phyloP scores from a whole-genome alignment of 2,113 vertebrate genomes.

The Atlantisia rogersi region DNA sequence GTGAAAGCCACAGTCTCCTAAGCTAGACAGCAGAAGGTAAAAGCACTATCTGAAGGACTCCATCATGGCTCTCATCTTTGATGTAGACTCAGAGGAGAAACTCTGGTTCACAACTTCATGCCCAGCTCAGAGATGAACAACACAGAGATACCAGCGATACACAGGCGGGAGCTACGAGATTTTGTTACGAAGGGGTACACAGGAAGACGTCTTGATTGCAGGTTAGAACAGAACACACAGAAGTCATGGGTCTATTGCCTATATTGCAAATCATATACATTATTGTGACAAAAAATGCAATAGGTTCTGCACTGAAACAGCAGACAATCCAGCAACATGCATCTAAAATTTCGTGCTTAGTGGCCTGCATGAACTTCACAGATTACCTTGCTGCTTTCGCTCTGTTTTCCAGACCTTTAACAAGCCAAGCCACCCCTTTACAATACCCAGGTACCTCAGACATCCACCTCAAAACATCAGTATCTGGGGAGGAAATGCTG shows the following conservation, averaged over 20 bases:
- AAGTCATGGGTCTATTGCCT: not conserved
- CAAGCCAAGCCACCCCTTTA: not conserved
- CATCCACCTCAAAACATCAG: not conserved
- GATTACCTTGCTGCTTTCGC: not conserved
- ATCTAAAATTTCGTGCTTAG: not conserved
- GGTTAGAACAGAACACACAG: not conserved
- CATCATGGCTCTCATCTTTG: not conserved
- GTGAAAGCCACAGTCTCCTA: not conserved
- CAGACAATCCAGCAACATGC: not conserved
- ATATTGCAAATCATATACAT: not conserved
- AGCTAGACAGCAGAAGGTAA: not conserved
- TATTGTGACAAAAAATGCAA: not conserved
- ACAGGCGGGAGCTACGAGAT: not conserved
- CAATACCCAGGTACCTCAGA: not conserved
- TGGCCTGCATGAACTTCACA: not conserved
- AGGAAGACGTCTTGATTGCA: not conserved
- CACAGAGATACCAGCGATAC: not conserved
- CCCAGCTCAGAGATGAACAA: accelerated
- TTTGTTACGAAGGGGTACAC: not conserved
- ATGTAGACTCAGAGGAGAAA: not conserved
- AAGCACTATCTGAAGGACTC: not conserved
- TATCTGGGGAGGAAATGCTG: not conserved
- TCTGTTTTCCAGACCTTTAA: not conserved
- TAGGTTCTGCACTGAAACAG: not conserved
- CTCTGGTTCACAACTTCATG: not conserved